Evolutionary conservation across 92 coral and sea anemone genomes (phyloP).

Genomic region (Parazoanthus darwini): DNA sequence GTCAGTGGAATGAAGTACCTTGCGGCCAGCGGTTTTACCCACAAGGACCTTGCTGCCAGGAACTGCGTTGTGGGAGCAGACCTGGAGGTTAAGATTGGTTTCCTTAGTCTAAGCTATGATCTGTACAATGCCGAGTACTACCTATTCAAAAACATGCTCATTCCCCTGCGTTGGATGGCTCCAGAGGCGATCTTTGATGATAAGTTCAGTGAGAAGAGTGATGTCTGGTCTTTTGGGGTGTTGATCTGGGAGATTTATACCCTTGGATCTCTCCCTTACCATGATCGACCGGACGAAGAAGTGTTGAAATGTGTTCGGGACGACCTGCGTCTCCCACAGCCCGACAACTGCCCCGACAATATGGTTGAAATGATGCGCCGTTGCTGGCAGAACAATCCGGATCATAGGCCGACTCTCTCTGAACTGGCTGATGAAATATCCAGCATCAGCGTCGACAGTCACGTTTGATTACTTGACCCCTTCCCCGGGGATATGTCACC

Average conservation of each 20-base stretch:
- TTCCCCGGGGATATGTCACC: not conserved
- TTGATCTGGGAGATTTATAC: constrained; percentile 94
- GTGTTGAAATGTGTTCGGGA: constrained; percentile 84
- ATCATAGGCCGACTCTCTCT: constrained; percentile 71
- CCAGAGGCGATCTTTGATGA: constrained; percentile 95
- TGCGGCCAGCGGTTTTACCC: constrained; percentile 69
- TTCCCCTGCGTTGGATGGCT: constrained; percentile 98
- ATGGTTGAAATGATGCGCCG: constrained; percentile 81
- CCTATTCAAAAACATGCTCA: constrained; percentile 84
- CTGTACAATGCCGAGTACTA: constrained; percentile 88
- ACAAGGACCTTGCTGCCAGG: constrained; percentile 96
- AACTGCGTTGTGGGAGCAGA: constrained; percentile 91
- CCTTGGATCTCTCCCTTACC: constrained; percentile 86
- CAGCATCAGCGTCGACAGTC: constrained; percentile 79
- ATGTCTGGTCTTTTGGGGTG: constrained; percentile 94
- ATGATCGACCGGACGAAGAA: constrained; percentile 89
- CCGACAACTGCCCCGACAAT: constrained; percentile 90
- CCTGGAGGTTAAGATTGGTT: constrained; percentile 89
- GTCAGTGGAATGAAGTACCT: constrained; percentile 93
- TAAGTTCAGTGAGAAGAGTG: constrained; percentile 92
- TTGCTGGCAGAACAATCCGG: constrained; percentile 88
- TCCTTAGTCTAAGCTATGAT: constrained; percentile 90
- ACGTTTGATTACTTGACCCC: constrained; percentile 46
- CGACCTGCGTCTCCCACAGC: constrained; percentile 92
- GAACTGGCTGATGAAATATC: constrained; percentile 78